Evolutionary conservation across 2,888 invertebrate genomes (phyloP), one percentile per base, ranked within the genome.

Genomic region (Stenoptilia bipunctidactyla): DNA sequence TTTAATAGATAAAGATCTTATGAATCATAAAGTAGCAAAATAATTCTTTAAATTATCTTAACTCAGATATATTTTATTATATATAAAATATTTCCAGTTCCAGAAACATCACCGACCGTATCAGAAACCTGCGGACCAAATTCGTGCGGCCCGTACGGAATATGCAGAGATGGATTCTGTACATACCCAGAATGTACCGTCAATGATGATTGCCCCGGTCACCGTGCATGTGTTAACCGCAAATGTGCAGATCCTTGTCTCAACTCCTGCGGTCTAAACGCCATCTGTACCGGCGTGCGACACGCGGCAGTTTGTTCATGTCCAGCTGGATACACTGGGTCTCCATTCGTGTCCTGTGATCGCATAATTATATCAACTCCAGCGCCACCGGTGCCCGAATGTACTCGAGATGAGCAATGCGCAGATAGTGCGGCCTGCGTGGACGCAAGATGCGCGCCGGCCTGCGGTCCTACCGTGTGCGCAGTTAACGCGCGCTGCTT

Each of bases 301-400:
- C 94, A 95, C 65, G 89, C 90, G 46, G 90, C 94, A 0, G 84
- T 93, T 10, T 96, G 96, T 60, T 90, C 90, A 0, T 96, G 96
- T 63, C 93, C 94, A 15, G 55, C 49, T 30, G 91, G 90, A 39
- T 94, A 90, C 61, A 87, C 87, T 33, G 96, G 96, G 34, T 89
- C 92, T 42, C 89, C 94, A 0, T 89, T 90, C 55, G 88, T 92
- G 5, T 88, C 91, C 46, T 95, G 95, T 55, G 84, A 85, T 46
- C 73, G 70, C 15, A 55, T 72, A 38, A 50, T 68, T 15, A 52
- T 64, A 33, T 40, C 66, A 3, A 61, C 60, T 2, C 57, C 66
- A 40, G 52, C 77, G 47, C 85, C 74, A 47, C 89, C 89, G 6
- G 87, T 85, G 62, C 91, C 92, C 1, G 94, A 94, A 72, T 95